Conservation (phyloP, 2,888 invertebrate genomes). For the Aporophyla nigra region DNA sequence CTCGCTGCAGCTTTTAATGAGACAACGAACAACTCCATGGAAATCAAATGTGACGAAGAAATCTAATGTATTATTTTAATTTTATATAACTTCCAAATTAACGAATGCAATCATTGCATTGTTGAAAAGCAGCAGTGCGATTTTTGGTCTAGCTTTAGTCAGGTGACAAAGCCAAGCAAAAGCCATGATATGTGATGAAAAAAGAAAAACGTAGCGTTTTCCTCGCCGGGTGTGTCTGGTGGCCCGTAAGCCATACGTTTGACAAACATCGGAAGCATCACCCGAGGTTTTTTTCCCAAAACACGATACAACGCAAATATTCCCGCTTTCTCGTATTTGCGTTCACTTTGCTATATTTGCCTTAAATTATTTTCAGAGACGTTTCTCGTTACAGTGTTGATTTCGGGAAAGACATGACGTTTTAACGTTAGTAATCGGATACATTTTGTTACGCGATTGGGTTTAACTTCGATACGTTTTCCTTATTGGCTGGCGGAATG, state of each 20-base stretch:
- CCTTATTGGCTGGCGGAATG: conserved; percentile 59
- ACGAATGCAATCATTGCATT: neutral
- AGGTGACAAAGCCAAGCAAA: neutral
- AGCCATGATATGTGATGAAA: no score
- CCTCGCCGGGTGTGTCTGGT: conserved; percentile 20
- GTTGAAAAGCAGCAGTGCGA: neutral
- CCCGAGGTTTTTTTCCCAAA: conserved; percentile 68
- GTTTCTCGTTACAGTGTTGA: conserved; percentile 71
- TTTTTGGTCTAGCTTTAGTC: neutral
- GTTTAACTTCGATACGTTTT: conserved; percentile 66
- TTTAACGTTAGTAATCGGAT: conserved; percentile 59
- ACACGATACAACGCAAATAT: conserved; percentile 79
- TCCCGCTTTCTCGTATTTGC: conserved; percentile 82
- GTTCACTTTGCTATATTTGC: conserved; percentile 84
- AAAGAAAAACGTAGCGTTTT: conserved; percentile 34
- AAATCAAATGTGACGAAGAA: neutral
- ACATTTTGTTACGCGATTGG: conserved; percentile 61
- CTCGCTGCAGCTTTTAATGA: neutral
- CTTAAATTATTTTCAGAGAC: conserved; percentile 77
- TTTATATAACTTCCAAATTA: neutral
- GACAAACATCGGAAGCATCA: conserved; percentile 71
- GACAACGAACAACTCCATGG: neutral
- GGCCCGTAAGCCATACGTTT: conserved; percentile 28
- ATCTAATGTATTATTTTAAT: neutral
- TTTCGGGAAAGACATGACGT: conserved; percentile 66